Percentiles rank a stretch among this genome's conserved stretches.
These are phyloP conservation scores for Nycticorax nycticorax DNA, from an alignment of 2,113 vertebrate species.

Conservation along the genomic window DNA sequence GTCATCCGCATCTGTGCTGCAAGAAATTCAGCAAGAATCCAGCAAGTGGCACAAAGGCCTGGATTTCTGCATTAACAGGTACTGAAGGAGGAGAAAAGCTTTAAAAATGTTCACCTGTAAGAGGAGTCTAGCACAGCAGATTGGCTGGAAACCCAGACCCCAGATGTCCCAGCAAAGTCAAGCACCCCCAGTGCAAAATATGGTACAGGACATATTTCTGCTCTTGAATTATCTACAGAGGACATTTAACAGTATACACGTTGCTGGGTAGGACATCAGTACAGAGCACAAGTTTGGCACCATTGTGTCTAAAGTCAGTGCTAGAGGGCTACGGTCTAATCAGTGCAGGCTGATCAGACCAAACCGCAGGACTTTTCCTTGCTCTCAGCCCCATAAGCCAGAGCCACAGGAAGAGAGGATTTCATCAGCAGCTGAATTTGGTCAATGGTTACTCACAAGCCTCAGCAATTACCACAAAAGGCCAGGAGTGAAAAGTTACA, in stretches of 20 bases:
- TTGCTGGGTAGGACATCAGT: neutral
- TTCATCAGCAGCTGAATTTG: neutral
- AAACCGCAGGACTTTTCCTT: neutral
- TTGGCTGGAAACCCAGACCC: neutral
- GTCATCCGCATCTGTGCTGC: neutral
- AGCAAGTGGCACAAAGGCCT: neutral
- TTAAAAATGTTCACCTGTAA: neutral
- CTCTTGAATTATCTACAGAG: neutral
- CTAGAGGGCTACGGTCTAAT: neutral
- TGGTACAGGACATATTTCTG: neutral
- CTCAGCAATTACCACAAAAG: neutral
- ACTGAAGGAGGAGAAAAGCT: neutral
- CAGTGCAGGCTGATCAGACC: rapidly evolving
- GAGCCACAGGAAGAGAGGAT: neutral
- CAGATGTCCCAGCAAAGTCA: neutral
- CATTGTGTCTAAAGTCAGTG: neutral
- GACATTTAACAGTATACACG: neutral
- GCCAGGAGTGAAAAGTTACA: neutral
- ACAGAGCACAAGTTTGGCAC: neutral
- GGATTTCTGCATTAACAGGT: neutral
- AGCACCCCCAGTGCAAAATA: neutral
- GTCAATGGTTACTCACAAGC: neutral
- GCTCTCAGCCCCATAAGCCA: neutral
- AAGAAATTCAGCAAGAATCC: neutral
- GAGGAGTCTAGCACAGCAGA: neutral